phyloP scores from a whole-genome alignment of 1,140 invertebrate species.

The Lordiphosa clarofinis region DNA sequence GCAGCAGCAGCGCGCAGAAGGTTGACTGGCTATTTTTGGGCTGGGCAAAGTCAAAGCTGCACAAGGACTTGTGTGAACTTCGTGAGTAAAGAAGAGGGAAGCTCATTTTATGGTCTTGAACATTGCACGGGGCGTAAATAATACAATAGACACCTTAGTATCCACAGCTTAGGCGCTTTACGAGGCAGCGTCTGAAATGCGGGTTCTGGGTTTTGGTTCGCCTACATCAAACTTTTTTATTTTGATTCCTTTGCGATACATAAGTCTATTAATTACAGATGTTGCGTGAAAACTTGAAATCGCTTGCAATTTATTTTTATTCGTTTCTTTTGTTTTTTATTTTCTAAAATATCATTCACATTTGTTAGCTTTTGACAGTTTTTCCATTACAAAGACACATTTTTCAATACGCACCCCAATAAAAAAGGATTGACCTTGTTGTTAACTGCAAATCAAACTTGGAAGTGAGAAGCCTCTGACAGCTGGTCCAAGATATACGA shows the following conservation, averaged over 20 bases:
- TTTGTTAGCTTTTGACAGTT: slow-evolving; percentile 38
- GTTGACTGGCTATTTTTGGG: slow-evolving; percentile 59
- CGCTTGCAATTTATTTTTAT: slow-evolving; percentile 69
- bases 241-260: slow-evolving; percentile 1
- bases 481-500: slow-evolving; percentile 8
- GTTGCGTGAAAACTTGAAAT: slow-evolving; percentile 64
- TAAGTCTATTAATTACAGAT: slow-evolving; percentile 74
- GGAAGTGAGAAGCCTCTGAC: slow-evolving; percentile 5
- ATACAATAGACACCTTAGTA: slow-evolving; percentile 69
- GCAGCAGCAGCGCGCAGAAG: slow-evolving; percentile 11
- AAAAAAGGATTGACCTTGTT: slow-evolving; percentile 10
- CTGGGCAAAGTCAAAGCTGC: slow-evolving; percentile 62
- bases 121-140: slow-evolving; percentile 44
- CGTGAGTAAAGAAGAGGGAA: slow-evolving; percentile 20
- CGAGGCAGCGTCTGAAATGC: slow-evolving; percentile 44
- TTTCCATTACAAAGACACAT: slow-evolving; percentile 26
- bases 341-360: slow-evolving; percentile 34
- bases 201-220: slow-evolving; percentile 1
- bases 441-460: too few relatives aligned
- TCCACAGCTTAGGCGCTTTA: slow-evolving; percentile 46
- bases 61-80: slow-evolving; percentile 71
- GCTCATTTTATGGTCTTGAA: slow-evolving; percentile 42
- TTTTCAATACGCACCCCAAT: slow-evolving; percentile 50
- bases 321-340: slow-evolving; percentile 30
- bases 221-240: neutral